Evolutionary conservation across 2,888 invertebrate genomes (phyloP).

Genomic region (Conus canariensis): DNA sequence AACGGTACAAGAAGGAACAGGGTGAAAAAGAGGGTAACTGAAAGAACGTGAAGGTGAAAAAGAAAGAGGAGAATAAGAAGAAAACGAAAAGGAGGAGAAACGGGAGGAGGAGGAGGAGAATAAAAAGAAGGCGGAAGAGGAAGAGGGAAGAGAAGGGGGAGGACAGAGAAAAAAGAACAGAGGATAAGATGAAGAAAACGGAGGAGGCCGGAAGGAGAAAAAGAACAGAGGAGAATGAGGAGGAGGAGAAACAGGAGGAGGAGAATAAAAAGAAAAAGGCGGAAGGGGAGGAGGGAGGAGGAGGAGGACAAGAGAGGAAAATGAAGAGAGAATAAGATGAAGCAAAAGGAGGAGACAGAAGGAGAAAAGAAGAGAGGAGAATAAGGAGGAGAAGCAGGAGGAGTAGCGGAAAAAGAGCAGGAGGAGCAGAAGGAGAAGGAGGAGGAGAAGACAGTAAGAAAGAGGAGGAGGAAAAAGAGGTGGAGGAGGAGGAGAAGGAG

Average conservation of each 20-base stretch:
- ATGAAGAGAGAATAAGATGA: neutral
- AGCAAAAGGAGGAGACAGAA: neutral
- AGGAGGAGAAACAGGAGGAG: neutral
- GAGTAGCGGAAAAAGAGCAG: neutral
- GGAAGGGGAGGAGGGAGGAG: neutral
- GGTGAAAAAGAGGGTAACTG: neutral
- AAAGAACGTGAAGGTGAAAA: neutral
- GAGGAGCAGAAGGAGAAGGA: neutral
- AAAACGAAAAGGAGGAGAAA: neutral
- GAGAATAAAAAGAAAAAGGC: neutral
- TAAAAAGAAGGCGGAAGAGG: neutral
- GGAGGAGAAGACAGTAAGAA: neutral
- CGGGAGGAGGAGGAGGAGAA: neutral
- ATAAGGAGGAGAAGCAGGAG: neutral
- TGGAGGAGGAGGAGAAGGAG: neutral
- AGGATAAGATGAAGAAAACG: neutral
- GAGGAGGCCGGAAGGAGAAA: neutral
- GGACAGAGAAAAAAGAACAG: neutral
- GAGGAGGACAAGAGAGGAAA: neutral
- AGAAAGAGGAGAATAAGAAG: neutral
- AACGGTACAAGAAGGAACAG: no score
- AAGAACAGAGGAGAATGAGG: neutral
- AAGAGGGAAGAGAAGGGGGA: neutral
- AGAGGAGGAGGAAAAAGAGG: neutral
- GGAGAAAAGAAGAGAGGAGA: neutral